phyloP scores from a whole-genome alignment of 1,140 invertebrate genomes.

The Apolygus lucorum region DNA sequence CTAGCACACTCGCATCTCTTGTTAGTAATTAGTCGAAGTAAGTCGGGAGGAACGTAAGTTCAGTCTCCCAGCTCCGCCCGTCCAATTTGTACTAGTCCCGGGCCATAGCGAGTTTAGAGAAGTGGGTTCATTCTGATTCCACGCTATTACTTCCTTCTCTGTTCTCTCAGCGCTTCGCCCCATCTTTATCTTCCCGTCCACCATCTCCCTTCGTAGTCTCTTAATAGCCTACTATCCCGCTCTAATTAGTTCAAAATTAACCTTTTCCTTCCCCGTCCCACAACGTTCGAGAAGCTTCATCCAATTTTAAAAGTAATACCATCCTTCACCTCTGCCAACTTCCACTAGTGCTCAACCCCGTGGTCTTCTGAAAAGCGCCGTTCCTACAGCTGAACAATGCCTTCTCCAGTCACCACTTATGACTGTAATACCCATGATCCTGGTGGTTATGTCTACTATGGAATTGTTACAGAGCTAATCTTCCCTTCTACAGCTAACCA shows the following conservation, averaged over 20 bases:
- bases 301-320: not conserved
- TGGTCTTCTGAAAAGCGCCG: too few relatives aligned
- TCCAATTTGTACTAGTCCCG: too few relatives aligned
- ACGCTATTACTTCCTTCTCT: not conserved
- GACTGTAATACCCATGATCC: not conserved
- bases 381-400: not conserved
- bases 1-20: too few relatives aligned
- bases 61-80: too few relatives aligned
- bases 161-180: not conserved
- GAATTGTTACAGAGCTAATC: too few relatives aligned
- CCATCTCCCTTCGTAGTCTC: too few relatives aligned
- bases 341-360: not conserved
- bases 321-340: not conserved
- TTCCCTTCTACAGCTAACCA: too few relatives aligned
- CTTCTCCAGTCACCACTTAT: not conserved
- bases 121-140: not conserved
- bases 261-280: not conserved
- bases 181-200: not conserved
- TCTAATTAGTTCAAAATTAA: not conserved
- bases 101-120: too few relatives aligned
- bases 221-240: not conserved
- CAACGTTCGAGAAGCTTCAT: not conserved
- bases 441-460: not conserved
- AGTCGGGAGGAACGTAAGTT: too few relatives aligned
- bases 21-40: too few relatives aligned